Evolutionary conservation across 2,888 invertebrate genomes (phyloP), one percentile per base, ranked within the genome.

Genomic region (Eudemis profundana): DNA sequence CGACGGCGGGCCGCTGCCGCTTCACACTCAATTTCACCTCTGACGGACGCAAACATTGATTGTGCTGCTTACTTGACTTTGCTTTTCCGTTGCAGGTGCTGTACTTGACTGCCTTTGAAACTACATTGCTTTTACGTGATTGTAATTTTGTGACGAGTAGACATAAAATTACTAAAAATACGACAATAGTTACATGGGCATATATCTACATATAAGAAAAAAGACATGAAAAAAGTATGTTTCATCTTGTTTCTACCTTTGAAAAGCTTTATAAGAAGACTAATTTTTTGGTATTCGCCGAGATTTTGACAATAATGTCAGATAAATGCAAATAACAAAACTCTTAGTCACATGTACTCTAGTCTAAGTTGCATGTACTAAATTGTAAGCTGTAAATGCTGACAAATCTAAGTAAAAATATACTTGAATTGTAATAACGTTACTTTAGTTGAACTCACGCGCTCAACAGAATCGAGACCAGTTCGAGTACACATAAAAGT

Each of bases 1-100:
- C 91, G 91, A 91, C 90, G 89, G 85, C 87, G 85, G 77, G 85
- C 86, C 89, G 86, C 92, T 90, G 91, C 90, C 85, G 89, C 90
- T 90, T 91, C 90, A 90, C 92, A 92, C 89, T 89, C 90, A 91
- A 92, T 92, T 92, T 92, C 92, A 90, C 89, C 89, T 90, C 85
- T 91, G 92, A 92, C 85, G 89, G 92, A 91, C 91, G 86, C 89
- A 85, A 87, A 90, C 92, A 90, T 89, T 89, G 82, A 91, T 91
- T 87, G 85, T 81, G 78, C 85, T 83, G 77, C 78, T 81, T 86
- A 88, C 88, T 88, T 86, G 76, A 81, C 80, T 79, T 50, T 17
- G 50, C 74, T 73, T 71, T 70, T 73, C 68, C 53, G 66, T 61
- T 63, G 57, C 90, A 89, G 87, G 89, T 90, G 87, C 81, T 78